Conservation (phyloP, 2,113 vertebrate species). For the Vulpes ferrilata region DNA sequence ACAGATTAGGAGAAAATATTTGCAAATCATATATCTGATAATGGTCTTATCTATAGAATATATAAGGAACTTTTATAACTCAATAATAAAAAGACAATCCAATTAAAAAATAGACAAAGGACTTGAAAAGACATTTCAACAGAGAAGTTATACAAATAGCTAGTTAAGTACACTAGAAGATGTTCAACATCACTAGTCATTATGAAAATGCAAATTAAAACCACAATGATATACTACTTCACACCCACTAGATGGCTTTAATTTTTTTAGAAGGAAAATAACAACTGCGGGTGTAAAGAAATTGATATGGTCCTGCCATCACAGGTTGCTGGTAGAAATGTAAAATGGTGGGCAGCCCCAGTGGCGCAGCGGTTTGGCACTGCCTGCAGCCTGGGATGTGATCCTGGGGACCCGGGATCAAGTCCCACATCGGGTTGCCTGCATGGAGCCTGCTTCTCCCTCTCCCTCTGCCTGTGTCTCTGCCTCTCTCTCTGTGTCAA, state of each 20-base stretch:
- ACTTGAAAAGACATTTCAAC: neutral
- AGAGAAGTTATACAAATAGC: neutral
- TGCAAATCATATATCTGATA: neutral
- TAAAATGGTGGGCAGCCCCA: neutral
- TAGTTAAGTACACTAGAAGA: neutral
- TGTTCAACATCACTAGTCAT: neutral
- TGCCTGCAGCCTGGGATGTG: too few species aligned
- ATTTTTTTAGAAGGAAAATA: neutral
- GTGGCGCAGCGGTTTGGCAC: too few species aligned
- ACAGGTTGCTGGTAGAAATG: neutral
- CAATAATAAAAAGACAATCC: neutral
- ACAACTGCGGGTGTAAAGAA: neutral
- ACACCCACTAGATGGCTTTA: neutral
- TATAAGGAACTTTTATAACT: neutral
- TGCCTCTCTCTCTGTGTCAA: too few species aligned
- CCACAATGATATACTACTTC: neutral
- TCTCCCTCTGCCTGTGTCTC: too few species aligned
- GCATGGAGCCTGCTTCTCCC: too few species aligned
- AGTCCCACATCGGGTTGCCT: too few species aligned
- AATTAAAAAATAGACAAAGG: neutral
- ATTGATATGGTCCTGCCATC: neutral
- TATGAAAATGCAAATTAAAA: neutral
- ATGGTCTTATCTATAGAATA: neutral
- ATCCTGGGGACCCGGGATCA: too few species aligned
- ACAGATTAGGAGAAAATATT: neutral